A percentile compares a stretch with the other conserved stretches of the same genome.
phyloP scores from a whole-genome alignment of 2,113 vertebrate genomes.

The Octodon degus region DNA sequence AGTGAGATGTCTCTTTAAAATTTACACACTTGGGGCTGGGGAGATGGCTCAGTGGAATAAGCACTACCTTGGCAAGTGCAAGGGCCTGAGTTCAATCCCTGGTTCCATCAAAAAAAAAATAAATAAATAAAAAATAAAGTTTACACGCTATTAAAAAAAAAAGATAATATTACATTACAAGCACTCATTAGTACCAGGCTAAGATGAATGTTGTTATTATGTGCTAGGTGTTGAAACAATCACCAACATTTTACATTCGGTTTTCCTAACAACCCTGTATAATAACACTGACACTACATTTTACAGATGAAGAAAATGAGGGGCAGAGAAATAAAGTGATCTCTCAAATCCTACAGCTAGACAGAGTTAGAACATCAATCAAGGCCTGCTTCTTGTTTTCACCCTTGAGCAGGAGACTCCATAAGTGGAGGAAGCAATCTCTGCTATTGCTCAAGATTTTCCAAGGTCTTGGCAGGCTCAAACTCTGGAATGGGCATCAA shows the following conservation, averaged over 20 bases:
- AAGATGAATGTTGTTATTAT: not conserved
- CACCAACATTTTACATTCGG: not conserved
- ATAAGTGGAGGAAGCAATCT: not conserved
- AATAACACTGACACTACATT: not conserved
- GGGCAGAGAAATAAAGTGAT: not conserved
- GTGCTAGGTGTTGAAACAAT: not conserved
- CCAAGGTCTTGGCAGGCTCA: not conserved
- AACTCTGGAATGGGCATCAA: not conserved
- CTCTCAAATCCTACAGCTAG: not conserved
- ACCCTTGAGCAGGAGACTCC: not conserved
- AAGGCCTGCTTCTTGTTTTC: not conserved
- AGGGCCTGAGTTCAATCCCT: no score
- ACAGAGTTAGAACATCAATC: not conserved
- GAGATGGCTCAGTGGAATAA: no score
- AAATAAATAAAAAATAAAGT: no score
- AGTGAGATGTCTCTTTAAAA: not conserved
- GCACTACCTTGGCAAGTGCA: no score
- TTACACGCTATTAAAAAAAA: not conserved
- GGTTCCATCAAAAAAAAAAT: no score
- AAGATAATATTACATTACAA: not conserved
- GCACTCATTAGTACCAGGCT: not conserved
- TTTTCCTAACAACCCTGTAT: slow-evolving; percentile 14
- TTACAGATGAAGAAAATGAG: not conserved
- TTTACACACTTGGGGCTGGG: not conserved
- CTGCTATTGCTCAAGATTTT: not conserved